These are phyloP conservation scores for Furcifer pardalis DNA, from an alignment of 2,797 vertebrate genomes.

Conservation along the genomic window DNA sequence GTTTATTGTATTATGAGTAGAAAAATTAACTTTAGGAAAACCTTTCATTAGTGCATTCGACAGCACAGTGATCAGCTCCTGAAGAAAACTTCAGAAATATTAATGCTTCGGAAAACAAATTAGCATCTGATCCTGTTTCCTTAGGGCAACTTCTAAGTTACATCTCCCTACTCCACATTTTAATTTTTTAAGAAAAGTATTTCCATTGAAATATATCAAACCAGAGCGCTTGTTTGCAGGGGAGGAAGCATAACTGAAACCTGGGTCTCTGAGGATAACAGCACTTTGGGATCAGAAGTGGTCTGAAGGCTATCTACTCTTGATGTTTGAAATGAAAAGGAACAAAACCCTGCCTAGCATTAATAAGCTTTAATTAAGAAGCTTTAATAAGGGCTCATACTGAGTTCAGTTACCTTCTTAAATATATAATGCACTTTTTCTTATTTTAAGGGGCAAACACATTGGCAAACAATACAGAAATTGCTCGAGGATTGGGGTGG, in stretches of 20 bases:
- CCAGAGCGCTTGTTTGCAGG: neutral
- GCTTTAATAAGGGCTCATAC: neutral
- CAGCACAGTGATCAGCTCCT: constrained; percentile 63
- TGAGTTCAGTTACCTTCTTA: neutral
- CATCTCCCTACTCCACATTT: neutral
- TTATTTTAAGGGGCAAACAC: neutral
- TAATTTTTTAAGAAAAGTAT: neutral
- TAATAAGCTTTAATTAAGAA: neutral
- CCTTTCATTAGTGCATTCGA: constrained; percentile 75
- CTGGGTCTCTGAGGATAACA: neutral
- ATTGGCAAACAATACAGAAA: no score
- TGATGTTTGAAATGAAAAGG: neutral
- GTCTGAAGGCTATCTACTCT: neutral
- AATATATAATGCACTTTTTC: neutral
- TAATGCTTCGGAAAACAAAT: constrained; percentile 62
- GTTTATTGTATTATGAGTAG: constrained; percentile 76
- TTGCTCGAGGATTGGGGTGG: no score
- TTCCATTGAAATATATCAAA: neutral
- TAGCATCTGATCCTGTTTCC: constrained; percentile 34
- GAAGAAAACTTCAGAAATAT: constrained; percentile 64
- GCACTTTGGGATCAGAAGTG: neutral
- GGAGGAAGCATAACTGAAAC: neutral
- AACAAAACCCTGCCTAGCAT: neutral
- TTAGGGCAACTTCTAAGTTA: constrained; percentile 18
- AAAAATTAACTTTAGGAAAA: constrained; percentile 80